These are phyloP conservation scores for Drosophila takahashii DNA, from an alignment of 1,140 invertebrate genomes.

Conservation along the genomic window DNA sequence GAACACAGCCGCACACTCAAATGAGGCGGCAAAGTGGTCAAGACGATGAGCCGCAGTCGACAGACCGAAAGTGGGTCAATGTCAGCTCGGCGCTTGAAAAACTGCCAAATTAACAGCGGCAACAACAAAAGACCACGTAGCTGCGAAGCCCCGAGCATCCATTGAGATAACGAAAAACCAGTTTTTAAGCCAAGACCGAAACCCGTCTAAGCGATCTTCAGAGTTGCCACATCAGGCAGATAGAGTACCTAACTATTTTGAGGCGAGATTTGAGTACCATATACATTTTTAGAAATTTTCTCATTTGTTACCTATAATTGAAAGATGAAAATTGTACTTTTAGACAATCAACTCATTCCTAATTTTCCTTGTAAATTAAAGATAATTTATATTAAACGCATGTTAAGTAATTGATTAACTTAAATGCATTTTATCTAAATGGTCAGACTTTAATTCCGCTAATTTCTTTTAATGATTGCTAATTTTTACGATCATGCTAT, in stretches of 20 bases:
- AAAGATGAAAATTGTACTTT: not conserved
- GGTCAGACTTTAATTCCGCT: not conserved
- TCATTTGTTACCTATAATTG: not conserved
- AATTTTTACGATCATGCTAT: not conserved
- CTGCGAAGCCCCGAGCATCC: conserved; percentile 31
- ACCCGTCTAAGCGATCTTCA: conserved; percentile 31
- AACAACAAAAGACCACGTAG: conserved; percentile 27
- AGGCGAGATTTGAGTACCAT: not conserved
- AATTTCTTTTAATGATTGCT: not conserved
- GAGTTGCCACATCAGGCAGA: conserved; percentile 48
- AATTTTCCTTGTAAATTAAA: too few species aligned
- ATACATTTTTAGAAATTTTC: not conserved
- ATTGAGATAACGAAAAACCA: conserved; percentile 53
- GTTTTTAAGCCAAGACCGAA: conserved; percentile 70
- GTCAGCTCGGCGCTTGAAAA: conserved; percentile 79
- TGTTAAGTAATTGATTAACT: not conserved
- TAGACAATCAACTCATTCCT: too few species aligned
- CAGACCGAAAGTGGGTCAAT: conserved; percentile 75
- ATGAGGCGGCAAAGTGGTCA: conserved; percentile 68
- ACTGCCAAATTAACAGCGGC: conserved; percentile 74
- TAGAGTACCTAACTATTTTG: not conserved
- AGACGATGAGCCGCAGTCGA: conserved; percentile 47
- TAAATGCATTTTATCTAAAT: not conserved
- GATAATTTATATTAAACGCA: not conserved
- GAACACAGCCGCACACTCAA: conserved; percentile 27